phyloP scores from a whole-genome alignment of 1,140 invertebrate genomes.

The Cataglyphis hispanica region DNA sequence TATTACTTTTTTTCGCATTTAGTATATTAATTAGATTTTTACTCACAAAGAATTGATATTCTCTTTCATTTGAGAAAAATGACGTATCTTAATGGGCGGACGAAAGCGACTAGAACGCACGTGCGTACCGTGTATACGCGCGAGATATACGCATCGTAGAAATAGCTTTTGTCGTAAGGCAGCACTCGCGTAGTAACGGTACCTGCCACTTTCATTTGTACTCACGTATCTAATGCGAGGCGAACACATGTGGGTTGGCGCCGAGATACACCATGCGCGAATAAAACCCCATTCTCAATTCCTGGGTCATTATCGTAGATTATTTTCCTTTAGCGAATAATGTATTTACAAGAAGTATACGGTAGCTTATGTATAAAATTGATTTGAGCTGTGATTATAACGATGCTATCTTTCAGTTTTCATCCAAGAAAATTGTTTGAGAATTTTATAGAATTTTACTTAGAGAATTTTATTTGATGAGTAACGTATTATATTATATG shows the following conservation, averaged over 20 bases:
- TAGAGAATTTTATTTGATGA: background rate
- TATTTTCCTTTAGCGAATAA: slow-evolving; percentile 5
- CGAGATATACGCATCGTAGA: slow-evolving; percentile 3
- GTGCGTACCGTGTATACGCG: background rate
- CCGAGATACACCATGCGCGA: slow-evolving; percentile 51
- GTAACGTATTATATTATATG: background rate
- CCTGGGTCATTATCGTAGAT: slow-evolving; percentile 2
- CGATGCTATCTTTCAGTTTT: background rate
- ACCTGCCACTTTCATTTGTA: slow-evolving; percentile 77
- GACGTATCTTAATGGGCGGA: slow-evolving; percentile 26
- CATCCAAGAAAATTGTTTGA: background rate
- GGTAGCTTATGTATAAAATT: background rate
- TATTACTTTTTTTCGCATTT: background rate
- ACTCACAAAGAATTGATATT: background rate
- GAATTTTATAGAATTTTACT: background rate
- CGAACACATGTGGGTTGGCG: slow-evolving; percentile 75
- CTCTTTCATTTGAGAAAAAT: slow-evolving; percentile 3
- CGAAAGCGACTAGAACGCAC: slow-evolving; percentile 52
- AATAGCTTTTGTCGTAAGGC: slow-evolving; percentile 70
- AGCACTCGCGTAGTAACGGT: slow-evolving; percentile 72
- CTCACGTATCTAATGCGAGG: slow-evolving; percentile 74
- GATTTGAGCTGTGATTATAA: background rate
- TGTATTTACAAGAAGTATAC: background rate
- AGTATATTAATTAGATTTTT: background rate
- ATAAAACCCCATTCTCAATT: slow-evolving; percentile 55